These are phyloP conservation scores for Dasyprocta punctata DNA, from an alignment of 2,113 vertebrate species.

Conservation along the genomic window DNA sequence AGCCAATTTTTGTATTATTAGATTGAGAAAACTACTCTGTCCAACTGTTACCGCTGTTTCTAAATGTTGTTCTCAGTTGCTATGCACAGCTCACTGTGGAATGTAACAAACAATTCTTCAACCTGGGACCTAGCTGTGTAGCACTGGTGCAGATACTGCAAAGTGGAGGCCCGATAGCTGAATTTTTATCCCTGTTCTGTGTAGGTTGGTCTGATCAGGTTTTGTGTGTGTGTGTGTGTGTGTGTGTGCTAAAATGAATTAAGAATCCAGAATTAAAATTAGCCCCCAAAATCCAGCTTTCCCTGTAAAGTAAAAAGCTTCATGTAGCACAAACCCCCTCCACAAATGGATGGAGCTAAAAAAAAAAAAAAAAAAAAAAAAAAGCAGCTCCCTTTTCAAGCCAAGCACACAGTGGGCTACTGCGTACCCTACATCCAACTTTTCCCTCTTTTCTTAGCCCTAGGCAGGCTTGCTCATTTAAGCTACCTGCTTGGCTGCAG, in stretches of 20 bases:
- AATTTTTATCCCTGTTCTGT: background rate
- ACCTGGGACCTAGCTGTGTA: background rate
- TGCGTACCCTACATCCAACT: background rate
- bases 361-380: no score
- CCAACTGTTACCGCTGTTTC: background rate
- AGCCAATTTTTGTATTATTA: constrained; percentile 22
- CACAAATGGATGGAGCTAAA: background rate
- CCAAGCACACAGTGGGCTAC: background rate
- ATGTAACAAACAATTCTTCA: constrained; percentile 17
- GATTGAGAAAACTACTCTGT: constrained; percentile 36
- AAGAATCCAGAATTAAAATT: no score
- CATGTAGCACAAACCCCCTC: background rate
- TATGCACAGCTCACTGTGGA: background rate
- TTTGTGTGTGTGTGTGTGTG: no score
- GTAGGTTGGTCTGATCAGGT: background rate
- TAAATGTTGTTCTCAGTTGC: constrained; percentile 33
- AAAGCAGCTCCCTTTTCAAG: background rate
- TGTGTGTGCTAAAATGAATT: background rate
- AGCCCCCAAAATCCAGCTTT: constrained; percentile 39
- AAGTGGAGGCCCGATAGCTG: background rate
- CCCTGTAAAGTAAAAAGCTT: constrained; percentile 5
- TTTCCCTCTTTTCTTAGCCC: background rate
- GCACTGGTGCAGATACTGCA: background rate
- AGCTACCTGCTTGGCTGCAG: background rate
- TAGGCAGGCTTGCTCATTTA: background rate